phyloP scores from a whole-genome alignment of 2,888 invertebrate genomes.

The Chrysolina haemoptera region DNA sequence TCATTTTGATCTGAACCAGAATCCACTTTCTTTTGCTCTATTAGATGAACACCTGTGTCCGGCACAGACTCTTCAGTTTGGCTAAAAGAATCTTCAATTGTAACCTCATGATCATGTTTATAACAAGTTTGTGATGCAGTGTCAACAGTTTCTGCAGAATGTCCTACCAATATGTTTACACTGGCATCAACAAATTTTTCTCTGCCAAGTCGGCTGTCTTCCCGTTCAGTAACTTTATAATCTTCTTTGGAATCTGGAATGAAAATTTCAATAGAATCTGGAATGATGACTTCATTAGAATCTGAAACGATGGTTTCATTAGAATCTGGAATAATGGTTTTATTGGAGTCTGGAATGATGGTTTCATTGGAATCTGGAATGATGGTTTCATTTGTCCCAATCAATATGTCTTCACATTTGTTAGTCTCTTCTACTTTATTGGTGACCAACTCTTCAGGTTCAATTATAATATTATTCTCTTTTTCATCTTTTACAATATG shows the following conservation, averaged over 20 bases:
- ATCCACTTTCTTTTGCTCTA: neutral
- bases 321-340: neutral
- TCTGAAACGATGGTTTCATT: neutral
- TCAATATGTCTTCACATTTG: neutral
- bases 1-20: conserved; percentile 36
- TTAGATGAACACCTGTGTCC: neutral
- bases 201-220: neutral
- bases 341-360: neutral
- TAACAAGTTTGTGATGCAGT: conserved; percentile 1
- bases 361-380: neutral
- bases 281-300: too few species aligned
- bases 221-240: neutral
- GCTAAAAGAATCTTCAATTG: neutral
- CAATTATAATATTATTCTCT: neutral
- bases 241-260: neutral
- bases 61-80: neutral
- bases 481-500: neutral
- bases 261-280: too few species aligned
- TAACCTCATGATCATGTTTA: neutral
- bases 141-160: neutral
- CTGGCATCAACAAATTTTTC: neutral
- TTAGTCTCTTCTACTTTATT: neutral
- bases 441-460: neutral
- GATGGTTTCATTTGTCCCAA: neutral
- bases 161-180: neutral